Evolutionary conservation across 1,140 invertebrate species (phyloP).

Genomic region (Bombus terrestris): DNA sequence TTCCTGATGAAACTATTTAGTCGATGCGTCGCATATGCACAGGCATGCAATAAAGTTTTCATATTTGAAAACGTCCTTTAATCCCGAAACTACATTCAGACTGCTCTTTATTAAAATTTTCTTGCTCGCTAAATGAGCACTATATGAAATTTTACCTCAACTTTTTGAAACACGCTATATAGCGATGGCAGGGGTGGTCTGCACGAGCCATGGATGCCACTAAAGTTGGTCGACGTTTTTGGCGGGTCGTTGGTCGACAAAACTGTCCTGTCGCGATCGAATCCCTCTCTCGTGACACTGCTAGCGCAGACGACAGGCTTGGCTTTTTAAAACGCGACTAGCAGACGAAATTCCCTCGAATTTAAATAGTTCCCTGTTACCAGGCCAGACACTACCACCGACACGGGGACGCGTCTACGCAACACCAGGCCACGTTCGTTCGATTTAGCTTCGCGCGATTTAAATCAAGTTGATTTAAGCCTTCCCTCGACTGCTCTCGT

Average conservation of each 20-base stretch:
- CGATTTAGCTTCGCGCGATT: constrained; percentile 62
- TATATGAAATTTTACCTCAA: not conserved
- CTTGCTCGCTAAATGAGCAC: not conserved
- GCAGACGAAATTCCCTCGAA: constrained; percentile 56
- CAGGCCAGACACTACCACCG: constrained; percentile 20
- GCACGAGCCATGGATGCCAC: constrained; percentile 29
- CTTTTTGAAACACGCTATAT: not conserved
- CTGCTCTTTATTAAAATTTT: not conserved
- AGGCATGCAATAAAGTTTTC: no score
- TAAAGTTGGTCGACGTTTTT: constrained; percentile 59
- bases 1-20: no score
- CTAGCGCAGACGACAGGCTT: constrained; percentile 43
- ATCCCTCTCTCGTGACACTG: constrained; percentile 34
- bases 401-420: constrained; percentile 1
- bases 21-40: no score
- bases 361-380: constrained; percentile 64
- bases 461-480: constrained; percentile 73
- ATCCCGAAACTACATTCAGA: not conserved
- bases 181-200: not conserved
- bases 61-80: no score
- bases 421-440: constrained; percentile 41
- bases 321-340: constrained; percentile 63
- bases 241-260: constrained; percentile 56
- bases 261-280: constrained; percentile 59
- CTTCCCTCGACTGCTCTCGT: constrained; percentile 45